These are phyloP conservation scores for Lemur catta DNA, from an alignment of 2,797 vertebrate species.

Conservation along the genomic window DNA sequence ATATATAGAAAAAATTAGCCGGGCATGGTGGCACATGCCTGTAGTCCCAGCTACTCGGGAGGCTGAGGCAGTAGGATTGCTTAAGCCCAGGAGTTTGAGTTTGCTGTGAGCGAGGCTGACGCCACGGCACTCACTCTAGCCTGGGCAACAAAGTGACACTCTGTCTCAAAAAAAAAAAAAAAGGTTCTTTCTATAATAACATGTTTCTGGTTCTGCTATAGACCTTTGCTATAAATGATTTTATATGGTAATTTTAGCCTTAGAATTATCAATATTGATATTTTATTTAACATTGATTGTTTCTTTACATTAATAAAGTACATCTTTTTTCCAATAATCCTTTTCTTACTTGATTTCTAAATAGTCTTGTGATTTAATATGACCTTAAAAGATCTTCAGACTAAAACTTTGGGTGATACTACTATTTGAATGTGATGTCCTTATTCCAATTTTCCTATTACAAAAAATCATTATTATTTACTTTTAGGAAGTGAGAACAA, in stretches of 20 bases:
- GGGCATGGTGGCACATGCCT: too few relatives aligned
- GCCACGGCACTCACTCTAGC: too few relatives aligned
- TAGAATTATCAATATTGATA: constrained; percentile 5
- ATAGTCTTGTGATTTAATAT: not conserved
- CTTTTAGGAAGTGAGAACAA: constrained; percentile 98
- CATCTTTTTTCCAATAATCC: not conserved
- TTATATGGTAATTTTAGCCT: not conserved
- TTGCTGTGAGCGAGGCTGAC: too few relatives aligned
- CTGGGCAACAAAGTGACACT: too few relatives aligned
- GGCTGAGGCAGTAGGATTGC: too few relatives aligned
- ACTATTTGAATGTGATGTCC: not conserved
- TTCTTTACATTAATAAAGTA: constrained; percentile 28
- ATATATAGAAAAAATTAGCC: too few relatives aligned
- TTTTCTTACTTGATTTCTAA: constrained; percentile 11
- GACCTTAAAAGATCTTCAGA: constrained; percentile 18
- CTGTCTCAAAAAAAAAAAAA: too few relatives aligned
- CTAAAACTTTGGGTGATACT: not conserved
- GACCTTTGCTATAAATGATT: not conserved
- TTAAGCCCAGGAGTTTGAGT: too few relatives aligned
- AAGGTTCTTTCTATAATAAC: not conserved
- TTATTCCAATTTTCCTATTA: constrained; percentile 31
- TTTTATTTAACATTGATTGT: not conserved
- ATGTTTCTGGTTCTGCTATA: not conserved
- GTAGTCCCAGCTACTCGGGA: too few relatives aligned
- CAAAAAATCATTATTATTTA: constrained; percentile 38